These are phyloP conservation scores for Catharus minimus DNA, from an alignment of 2,113 vertebrate genomes.

Conservation along the genomic window DNA sequence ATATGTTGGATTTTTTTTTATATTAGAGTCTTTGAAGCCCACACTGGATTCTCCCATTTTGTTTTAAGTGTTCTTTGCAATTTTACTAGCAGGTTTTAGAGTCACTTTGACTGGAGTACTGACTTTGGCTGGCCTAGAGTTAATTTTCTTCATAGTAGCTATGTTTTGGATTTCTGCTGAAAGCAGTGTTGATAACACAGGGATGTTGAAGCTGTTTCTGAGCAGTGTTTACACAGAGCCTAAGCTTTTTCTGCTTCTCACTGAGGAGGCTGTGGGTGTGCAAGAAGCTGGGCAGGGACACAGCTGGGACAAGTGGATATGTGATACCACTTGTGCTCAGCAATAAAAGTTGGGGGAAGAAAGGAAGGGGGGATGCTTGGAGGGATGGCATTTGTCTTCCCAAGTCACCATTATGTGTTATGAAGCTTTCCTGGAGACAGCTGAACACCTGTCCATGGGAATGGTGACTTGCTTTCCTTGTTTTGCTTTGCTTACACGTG, in stretches of 20 bases:
- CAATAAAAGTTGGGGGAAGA: neutral
- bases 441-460: neutral
- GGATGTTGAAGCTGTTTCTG: neutral
- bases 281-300: accelerated
- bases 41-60: neutral
- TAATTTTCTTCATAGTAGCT: neutral
- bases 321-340: neutral
- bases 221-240: neutral
- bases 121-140: neutral
- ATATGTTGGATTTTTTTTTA: accelerated
- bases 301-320: neutral
- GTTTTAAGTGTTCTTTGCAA: neutral
- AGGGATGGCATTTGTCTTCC: neutral
- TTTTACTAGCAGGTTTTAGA: neutral
- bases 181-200: too few species aligned
- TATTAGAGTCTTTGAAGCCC: neutral
- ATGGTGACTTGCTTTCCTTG: neutral
- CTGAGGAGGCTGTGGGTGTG: neutral
- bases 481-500: accelerated
- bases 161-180: neutral
- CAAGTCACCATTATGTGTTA: too few species aligned
- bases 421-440: neutral
- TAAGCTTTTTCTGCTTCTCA: neutral
- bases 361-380: accelerated
- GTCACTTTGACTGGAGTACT: neutral